A percentile compares a stretch with the other conserved stretches of the same genome.
Evolutionary conservation across 2,888 invertebrate genomes (phyloP).

Genomic region (Agrochola litura): DNA sequence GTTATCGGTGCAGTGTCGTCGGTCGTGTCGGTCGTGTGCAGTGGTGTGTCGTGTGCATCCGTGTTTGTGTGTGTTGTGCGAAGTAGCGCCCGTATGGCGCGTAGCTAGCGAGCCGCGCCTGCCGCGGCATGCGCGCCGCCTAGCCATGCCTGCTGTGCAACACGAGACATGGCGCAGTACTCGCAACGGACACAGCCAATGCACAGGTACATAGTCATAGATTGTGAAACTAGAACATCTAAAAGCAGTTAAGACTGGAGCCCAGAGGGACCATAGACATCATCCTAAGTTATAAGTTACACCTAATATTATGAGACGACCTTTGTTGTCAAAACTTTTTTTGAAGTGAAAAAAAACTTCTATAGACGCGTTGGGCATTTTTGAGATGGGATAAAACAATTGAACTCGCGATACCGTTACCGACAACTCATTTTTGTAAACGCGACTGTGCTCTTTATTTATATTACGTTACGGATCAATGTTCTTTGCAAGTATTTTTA

Average conservation of each 20-base stretch:
- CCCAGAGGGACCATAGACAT: conserved; percentile 5
- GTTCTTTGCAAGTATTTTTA: too few relatives aligned
- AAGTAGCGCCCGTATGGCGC: conserved; percentile 77
- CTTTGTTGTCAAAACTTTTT: conserved; percentile 13
- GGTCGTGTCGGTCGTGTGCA: conserved; percentile 72
- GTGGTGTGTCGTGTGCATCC: conserved; percentile 78
- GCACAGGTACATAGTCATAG: conserved; percentile 83
- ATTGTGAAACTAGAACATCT: background rate
- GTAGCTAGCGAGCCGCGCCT: conserved; percentile 85
- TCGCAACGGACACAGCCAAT: conserved; percentile 90
- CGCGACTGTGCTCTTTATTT: too few relatives aligned
- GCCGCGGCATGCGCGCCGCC: conserved; percentile 85
- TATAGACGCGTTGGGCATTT: too few relatives aligned
- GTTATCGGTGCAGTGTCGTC: conserved; percentile 77
- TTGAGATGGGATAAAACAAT: too few relatives aligned
- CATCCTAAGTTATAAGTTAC: background rate
- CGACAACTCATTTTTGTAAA: too few relatives aligned
- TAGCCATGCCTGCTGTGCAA: conserved; percentile 87
- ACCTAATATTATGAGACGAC: conserved; percentile 2
- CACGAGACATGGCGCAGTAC: conserved; percentile 88
- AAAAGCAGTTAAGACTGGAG: background rate
- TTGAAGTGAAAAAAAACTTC: too few relatives aligned
- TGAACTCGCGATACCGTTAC: too few relatives aligned
- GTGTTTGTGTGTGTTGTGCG: conserved; percentile 75
- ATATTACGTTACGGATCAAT: too few relatives aligned